These are phyloP conservation scores for Hypercompe scribonia DNA, from an alignment of 2,888 invertebrate species.

Conservation along the genomic window DNA sequence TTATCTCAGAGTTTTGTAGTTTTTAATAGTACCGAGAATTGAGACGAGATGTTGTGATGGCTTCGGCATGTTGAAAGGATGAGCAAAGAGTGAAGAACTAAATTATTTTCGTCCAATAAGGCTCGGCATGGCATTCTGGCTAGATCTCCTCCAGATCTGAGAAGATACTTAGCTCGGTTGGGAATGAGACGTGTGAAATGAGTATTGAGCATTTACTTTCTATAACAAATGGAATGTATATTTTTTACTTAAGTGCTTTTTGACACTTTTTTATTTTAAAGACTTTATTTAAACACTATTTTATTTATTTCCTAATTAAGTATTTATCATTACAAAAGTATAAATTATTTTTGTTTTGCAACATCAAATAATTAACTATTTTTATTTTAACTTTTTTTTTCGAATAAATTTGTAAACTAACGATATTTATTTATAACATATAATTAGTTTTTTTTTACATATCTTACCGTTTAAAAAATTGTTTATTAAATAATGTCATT, in stretches of 20 bases:
- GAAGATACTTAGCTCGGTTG: too few relatives aligned
- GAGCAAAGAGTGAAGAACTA: too few relatives aligned
- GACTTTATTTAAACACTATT: neutral
- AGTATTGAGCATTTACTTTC: too few relatives aligned
- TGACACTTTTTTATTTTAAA: neutral
- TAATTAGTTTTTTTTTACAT: slow-evolving; percentile 13
- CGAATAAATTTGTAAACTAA: slow-evolving; percentile 10
- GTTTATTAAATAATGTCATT: slow-evolving; percentile 11
- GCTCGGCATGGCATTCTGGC: too few relatives aligned
- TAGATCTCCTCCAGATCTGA: too few relatives aligned
- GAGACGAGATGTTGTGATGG: too few relatives aligned
- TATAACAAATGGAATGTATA: too few relatives aligned
- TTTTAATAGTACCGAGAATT: too few relatives aligned
- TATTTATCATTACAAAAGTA: neutral
- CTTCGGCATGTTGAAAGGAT: too few relatives aligned
- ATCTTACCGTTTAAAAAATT: neutral
- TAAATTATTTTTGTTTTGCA: neutral
- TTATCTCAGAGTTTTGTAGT: too few relatives aligned
- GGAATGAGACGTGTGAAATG: too few relatives aligned
- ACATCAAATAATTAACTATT: neutral
- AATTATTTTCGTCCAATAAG: too few relatives aligned
- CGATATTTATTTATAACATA: slow-evolving; percentile 10
- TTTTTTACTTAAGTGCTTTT: neutral
- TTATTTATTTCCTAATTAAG: neutral
- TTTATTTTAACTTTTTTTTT: slow-evolving; percentile 13